These are phyloP conservation scores for Cheilosia soror DNA, from an alignment of 2,888 invertebrate genomes.

Conservation along the genomic window DNA sequence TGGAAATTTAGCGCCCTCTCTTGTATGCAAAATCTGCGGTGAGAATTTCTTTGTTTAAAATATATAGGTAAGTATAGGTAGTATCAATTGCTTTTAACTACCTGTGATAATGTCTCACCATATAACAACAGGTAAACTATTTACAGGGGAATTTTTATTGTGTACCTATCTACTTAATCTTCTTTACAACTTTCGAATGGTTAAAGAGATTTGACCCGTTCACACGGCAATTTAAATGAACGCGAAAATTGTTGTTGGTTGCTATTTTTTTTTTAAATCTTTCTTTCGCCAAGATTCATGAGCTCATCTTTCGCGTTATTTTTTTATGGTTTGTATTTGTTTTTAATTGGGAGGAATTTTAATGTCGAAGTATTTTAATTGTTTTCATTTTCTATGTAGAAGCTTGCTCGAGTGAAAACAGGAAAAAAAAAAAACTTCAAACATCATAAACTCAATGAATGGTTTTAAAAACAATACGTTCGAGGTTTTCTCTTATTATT, in stretches of 20 bases:
- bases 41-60: too few relatives aligned
- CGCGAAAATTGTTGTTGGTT: background rate
- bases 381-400: background rate
- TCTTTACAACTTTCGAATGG: too few relatives aligned
- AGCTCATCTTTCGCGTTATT: background rate
- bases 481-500: slow-evolving; percentile 1
- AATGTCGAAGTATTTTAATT: slow-evolving; percentile 5
- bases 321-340: background rate
- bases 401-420: background rate
- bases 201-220: too few relatives aligned
- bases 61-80: too few relatives aligned
- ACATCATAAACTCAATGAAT: slow-evolving; percentile 5
- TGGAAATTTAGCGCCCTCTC: too few relatives aligned
- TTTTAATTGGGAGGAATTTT: slow-evolving; percentile 21
- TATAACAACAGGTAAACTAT: too few relatives aligned
- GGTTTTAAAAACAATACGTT: background rate
- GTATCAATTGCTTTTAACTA: too few relatives aligned
- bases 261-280: background rate
- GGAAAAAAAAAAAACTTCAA: background rate
- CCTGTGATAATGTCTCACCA: too few relatives aligned
- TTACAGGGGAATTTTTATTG: too few relatives aligned
- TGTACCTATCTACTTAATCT: too few relatives aligned
- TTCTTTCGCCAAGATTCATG: background rate
- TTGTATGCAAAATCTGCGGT: too few relatives aligned
- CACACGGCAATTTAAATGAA: too few relatives aligned